These are phyloP conservation scores for Hoplostethus atlanticus DNA, from an alignment of 2,797 vertebrate genomes.

Conservation along the genomic window DNA sequence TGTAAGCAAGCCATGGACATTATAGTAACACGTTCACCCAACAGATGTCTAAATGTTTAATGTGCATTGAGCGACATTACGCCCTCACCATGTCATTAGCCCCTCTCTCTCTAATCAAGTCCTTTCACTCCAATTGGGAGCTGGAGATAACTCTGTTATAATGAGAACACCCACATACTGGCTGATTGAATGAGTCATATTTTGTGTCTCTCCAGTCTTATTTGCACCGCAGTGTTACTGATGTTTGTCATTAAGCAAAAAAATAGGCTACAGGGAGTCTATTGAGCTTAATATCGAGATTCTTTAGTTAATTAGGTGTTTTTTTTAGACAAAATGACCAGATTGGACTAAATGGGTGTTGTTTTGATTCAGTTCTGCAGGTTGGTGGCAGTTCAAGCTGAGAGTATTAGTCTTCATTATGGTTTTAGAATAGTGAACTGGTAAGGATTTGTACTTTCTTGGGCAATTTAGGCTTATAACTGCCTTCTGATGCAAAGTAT, in stretches of 20 bases:
- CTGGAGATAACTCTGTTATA: conserved; percentile 73
- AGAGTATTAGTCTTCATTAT: background rate
- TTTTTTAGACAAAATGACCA: conserved; percentile 36
- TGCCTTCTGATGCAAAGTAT: too few relatives aligned
- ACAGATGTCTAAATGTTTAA: conserved; percentile 83
- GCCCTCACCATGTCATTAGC: conserved; percentile 77
- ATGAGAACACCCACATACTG: conserved; percentile 76
- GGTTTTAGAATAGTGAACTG: too few relatives aligned
- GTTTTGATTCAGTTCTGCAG: conserved; percentile 49
- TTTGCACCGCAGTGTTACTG: conserved; percentile 58
- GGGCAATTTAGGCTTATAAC: too few relatives aligned
- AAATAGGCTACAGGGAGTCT: conserved; percentile 29
- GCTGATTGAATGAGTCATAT: conserved; percentile 65
- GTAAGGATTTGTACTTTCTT: too few relatives aligned
- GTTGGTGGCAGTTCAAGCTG: conserved; percentile 17
- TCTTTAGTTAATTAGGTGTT: conserved; percentile 62
- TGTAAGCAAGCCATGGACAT: conserved; percentile 63
- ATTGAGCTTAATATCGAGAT: conserved; percentile 41
- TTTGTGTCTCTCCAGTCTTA: conserved; percentile 55
- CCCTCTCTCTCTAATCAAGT: conserved; percentile 74
- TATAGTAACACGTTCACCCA: conserved; percentile 61
- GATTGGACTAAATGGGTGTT: conserved; percentile 42
- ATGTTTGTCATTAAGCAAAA: conserved; percentile 68
- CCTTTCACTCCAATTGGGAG: conserved; percentile 69
- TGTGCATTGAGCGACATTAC: conserved; percentile 75